Evolutionary conservation across 2,113 vertebrate species (phyloP).

Genomic region (Xenopus tropicalis): DNA sequence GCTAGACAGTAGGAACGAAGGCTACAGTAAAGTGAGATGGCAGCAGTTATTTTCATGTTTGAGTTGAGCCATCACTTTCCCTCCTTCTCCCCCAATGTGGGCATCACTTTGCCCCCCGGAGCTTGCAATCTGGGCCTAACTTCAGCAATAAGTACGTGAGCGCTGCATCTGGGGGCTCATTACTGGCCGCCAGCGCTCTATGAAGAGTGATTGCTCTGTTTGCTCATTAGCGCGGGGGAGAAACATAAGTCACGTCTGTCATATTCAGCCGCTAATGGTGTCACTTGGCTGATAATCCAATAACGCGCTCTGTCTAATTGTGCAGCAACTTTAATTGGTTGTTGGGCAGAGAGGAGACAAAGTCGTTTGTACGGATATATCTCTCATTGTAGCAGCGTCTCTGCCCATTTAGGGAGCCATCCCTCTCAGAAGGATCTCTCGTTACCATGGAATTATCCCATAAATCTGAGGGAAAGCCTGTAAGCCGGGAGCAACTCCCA

Average conservation of each 20-base stretch:
- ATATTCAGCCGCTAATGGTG: conserved; percentile 33
- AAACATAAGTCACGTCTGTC: conserved; percentile 33
- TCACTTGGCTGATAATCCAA: conserved; percentile 28
- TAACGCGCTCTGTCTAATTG: conserved; percentile 35
- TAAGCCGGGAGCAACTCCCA: no score
- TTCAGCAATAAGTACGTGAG: no score
- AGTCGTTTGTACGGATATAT: conserved; percentile 10
- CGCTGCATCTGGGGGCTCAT: no score
- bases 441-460: not conserved
- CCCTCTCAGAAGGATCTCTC: not conserved
- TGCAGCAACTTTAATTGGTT: conserved; percentile 22
- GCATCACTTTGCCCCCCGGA: no score
- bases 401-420: not conserved
- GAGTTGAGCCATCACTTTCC: no score
- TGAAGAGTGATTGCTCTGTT: no score
- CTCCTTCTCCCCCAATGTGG: no score
- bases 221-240: conserved; percentile 13
- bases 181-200: no score
- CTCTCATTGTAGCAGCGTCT: not conserved
- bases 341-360: conserved; percentile 3
- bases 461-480: not conserved
- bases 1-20: no score
- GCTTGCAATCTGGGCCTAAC: no score
- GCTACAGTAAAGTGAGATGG: no score
- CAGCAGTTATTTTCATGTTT: no score